Base-by-base conservation (phyloP, 2,888 invertebrate genomes). In the Bugulina stolonifera region DNA sequence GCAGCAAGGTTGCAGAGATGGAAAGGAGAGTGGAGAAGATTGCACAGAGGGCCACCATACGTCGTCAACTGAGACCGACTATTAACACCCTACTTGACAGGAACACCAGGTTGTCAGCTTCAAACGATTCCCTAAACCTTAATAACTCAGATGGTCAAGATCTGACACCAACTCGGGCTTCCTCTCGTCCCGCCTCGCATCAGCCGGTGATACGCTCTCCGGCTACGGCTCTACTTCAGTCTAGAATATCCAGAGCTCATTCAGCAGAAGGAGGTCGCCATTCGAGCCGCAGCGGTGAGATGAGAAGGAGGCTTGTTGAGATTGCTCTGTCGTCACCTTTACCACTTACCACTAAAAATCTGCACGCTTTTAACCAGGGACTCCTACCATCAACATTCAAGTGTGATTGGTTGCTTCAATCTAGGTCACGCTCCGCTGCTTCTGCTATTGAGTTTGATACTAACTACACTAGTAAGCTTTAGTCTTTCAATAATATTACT, bases 11-110 rank as follows among this genome's bases (percentile, higher is more conserved):
- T 5, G 32, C 27, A 10, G 64, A 64, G 3, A 32, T 64, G 2
- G 64, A 64, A 32, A 64, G 64, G 27, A 64, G 64, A 64, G 64
- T 64, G 3, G 34, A 64, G 10, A 2, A 64, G 32, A 64, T 64
- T 10, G 64, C 29, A 18, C 32, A 64, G 64, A 27, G 64, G 32
- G 64, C 64, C 14, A 10, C 64, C 18, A 22, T 64, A 14, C 64
- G 64, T 27, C 64, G 64, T 25, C 27, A 34, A n/a, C 22, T 64
- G 10, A 64, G 25, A 18, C 64, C 64, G 3, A 14, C 64, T 32
- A 64, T 64, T 14, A 32, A 2, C 5, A 2, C 3, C 5, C 43
- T 43, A 43, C 10, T 10, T 10, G 18, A 18, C 10, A 18, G 10
- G 18, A 5, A 43, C 10, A 43, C 10, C 43, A 5, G 18, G 43